phyloP scores from a whole-genome alignment of 2,113 vertebrate genomes.

The Cephalopholis sonnerati region DNA sequence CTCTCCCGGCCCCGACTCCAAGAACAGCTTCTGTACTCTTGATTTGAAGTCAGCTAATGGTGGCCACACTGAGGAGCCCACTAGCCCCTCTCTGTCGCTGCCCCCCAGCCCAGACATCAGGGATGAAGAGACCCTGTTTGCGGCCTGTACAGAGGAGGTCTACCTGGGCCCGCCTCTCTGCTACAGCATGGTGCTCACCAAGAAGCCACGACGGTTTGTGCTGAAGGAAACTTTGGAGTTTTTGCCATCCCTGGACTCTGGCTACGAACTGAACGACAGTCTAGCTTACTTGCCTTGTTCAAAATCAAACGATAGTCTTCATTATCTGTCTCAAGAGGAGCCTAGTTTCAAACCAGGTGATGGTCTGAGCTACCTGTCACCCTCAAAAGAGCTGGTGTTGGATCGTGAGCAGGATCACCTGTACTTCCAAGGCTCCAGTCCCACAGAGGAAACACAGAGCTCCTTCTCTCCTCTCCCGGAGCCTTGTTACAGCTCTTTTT shows the following conservation, averaged over 20 bases:
- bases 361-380: neutral
- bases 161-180: slow-evolving; percentile 83
- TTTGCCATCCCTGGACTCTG: slow-evolving; percentile 2
- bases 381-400: slow-evolving; percentile 8
- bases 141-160: slow-evolving; percentile 91
- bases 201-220: slow-evolving; percentile 41
- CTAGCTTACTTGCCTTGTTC: neutral
- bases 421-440: slow-evolving; percentile 16
- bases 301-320: neutral
- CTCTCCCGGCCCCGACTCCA: neutral
- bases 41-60: neutral
- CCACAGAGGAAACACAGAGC: slow-evolving; percentile 8
- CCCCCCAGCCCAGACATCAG: slow-evolving; percentile 85
- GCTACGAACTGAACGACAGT: neutral
- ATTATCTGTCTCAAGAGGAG: no score
- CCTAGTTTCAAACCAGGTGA: neutral
- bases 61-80: fast-evolving
- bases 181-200: slow-evolving; percentile 79
- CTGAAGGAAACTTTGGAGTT: neutral
- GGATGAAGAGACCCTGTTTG: slow-evolving; percentile 92
- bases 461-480: neutral
- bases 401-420: neutral
- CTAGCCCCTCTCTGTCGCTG: slow-evolving; percentile 19
- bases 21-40: neutral
- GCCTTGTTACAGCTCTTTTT: slow-evolving; percentile 21